A percentile compares a stretch with the other conserved stretches of the same genome.
These are phyloP conservation scores for Florisuga fusca DNA, from an alignment of 2,797 vertebrate species.

Conservation along the genomic window DNA sequence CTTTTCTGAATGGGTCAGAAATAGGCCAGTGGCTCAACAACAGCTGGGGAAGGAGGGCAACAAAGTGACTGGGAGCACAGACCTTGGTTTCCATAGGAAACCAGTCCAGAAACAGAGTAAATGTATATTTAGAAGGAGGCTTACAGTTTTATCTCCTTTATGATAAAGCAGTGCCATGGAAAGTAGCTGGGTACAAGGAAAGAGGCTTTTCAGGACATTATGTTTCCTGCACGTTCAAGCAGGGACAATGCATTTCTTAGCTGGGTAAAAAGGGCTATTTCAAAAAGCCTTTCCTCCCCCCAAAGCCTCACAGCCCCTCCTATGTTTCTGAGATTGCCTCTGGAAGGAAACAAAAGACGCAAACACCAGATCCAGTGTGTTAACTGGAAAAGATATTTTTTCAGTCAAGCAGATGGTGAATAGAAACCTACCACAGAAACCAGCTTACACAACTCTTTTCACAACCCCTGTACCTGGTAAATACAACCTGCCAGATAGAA, in stretches of 20 bases:
- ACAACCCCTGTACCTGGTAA: constrained; percentile 28
- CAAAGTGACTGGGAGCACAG: neutral
- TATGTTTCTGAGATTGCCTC: constrained; percentile 40
- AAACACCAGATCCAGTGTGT: constrained; percentile 41
- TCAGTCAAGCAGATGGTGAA: constrained; percentile 46
- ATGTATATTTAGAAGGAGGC: neutral
- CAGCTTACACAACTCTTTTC: constrained; percentile 30
- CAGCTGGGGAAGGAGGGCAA: neutral
- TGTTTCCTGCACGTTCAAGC: neutral
- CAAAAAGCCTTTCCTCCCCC: neutral
- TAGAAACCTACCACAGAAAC: constrained; percentile 55
- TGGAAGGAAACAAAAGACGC: constrained; percentile 57
- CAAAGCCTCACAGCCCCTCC: neutral
- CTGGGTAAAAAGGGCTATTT: constrained; percentile 27
- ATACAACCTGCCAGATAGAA: constrained; percentile 34
- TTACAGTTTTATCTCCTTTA: constrained; percentile 2
- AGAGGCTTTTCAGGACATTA: neutral
- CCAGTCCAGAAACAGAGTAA: neutral
- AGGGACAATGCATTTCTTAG: neutral
- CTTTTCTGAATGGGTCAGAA: neutral
- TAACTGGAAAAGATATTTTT: constrained; percentile 63
- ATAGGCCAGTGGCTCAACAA: neutral
- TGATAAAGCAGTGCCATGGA: constrained; percentile 25
- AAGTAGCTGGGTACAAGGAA: constrained; percentile 14
- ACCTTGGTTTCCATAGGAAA: constrained; percentile 3